These are phyloP conservation scores for Mesorhabditis belari DNA, from an alignment of 2,888 invertebrate species.

Conservation along the genomic window DNA sequence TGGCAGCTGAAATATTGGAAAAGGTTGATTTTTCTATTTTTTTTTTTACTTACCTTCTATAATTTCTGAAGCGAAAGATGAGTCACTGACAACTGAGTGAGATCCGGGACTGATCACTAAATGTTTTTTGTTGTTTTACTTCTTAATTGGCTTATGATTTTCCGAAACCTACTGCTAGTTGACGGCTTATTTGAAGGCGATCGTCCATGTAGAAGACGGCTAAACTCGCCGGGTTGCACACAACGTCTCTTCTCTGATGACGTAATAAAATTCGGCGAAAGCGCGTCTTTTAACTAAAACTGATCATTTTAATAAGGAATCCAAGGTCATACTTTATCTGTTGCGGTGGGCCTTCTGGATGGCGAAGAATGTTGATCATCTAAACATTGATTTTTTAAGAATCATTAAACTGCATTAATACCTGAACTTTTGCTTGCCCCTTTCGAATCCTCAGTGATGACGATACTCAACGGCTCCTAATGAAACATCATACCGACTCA, in stretches of 20 bases:
- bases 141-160: too few relatives aligned
- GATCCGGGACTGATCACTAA: not conserved
- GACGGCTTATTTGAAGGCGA: not conserved
- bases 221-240: slow-evolving; percentile 27
- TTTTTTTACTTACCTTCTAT: not conserved
- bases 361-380: not conserved
- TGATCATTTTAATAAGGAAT: not conserved
- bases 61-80: not conserved
- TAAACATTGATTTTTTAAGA: too few relatives aligned
- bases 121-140: too few relatives aligned
- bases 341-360: not conserved
- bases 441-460: not conserved
- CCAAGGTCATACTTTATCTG: not conserved
- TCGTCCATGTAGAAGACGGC: slow-evolving; percentile 12
- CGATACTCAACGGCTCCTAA: not conserved
- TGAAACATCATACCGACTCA: too few relatives aligned
- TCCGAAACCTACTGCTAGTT: not conserved
- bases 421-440: too few relatives aligned
- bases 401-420: too few relatives aligned
- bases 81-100: not conserved
- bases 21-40: not conserved
- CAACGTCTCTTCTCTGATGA: slow-evolving; percentile 23
- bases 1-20: not conserved
- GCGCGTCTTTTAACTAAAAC: slow-evolving; percentile 25
- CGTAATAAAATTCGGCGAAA: slow-evolving; percentile 35